These are phyloP conservation scores for Megaceryle maxima DNA, from an alignment of 2,113 vertebrate genomes.

Conservation along the genomic window DNA sequence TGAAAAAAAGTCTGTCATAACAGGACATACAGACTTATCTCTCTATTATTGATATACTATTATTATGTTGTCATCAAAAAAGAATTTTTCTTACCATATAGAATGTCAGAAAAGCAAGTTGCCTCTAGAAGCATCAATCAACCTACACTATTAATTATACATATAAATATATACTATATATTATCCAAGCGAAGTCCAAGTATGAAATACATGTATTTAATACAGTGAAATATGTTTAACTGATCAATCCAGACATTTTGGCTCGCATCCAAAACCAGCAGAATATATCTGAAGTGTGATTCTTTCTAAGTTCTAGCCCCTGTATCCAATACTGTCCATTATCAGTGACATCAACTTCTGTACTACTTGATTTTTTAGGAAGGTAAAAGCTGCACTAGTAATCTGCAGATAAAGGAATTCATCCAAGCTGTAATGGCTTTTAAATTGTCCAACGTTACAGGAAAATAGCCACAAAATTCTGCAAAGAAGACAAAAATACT, in stretches of 20 bases:
- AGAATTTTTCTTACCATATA: background rate
- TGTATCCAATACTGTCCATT: background rate
- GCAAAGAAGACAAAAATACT: background rate
- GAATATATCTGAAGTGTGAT: background rate
- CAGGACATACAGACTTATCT: background rate
- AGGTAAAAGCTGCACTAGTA: background rate
- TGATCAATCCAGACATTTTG: background rate
- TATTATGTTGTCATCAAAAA: background rate
- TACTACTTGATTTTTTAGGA: background rate
- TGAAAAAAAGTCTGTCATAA: background rate
- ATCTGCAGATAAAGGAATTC: background rate
- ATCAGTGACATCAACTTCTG: background rate
- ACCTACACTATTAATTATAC: background rate
- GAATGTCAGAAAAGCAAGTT: background rate
- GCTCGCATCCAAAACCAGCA: background rate
- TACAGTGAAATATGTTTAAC: background rate
- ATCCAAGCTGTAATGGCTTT: background rate
- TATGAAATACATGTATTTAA: background rate
- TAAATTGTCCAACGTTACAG: background rate
- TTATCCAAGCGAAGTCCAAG: background rate
- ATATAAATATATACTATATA: background rate
- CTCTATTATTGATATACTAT: background rate
- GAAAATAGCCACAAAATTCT: background rate
- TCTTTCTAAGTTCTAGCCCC: background rate
- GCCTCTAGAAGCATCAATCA: background rate